Conservation (phyloP, 2,888 invertebrate genomes). For the Nemotelus pantherinus region DNA sequence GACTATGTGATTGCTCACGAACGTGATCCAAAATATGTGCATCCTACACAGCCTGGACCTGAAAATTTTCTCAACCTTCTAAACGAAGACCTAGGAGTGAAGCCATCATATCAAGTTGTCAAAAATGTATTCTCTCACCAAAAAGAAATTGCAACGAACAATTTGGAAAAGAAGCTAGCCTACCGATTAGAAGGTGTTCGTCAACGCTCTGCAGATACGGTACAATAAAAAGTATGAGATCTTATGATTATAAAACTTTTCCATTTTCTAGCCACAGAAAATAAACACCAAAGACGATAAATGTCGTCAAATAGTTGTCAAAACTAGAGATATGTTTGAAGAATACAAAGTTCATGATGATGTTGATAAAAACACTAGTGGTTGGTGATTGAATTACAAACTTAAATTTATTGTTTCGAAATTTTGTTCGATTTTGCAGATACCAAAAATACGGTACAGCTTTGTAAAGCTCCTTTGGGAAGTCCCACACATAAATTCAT, state of each 20-base stretch:
- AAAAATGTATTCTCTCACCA: background rate
- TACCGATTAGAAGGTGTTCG: background rate
- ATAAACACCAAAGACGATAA: background rate
- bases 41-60: background rate
- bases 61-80: background rate
- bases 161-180: background rate
- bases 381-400: no score
- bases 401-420: no score
- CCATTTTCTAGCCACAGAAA: background rate
- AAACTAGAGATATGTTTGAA: background rate
- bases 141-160: background rate
- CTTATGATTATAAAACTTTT: background rate
- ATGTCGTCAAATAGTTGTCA: background rate
- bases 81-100: background rate
- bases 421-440: no score
- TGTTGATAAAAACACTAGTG: background rate
- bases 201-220: background rate
- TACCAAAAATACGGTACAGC: background rate
- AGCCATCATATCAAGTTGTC: background rate
- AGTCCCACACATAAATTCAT: background rate
- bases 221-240: background rate
- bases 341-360: background rate
- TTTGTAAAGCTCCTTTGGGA: background rate
- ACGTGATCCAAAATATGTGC: constrained; percentile 13
- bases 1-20: constrained; percentile 12